Conservation (phyloP, 1,140 invertebrate species). For the Lepidurus packardi region DNA sequence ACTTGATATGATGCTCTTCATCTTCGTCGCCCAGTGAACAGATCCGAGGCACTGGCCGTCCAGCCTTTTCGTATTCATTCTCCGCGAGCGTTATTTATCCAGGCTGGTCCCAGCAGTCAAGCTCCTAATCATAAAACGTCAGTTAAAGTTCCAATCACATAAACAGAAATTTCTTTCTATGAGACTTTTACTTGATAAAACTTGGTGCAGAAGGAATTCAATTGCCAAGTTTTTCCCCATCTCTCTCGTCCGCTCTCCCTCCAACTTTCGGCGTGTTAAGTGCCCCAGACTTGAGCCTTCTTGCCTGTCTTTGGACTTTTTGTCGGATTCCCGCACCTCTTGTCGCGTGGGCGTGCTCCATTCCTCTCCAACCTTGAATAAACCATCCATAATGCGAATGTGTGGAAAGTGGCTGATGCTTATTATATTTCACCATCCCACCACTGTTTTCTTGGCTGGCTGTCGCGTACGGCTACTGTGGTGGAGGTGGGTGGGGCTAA, state of each 20-base stretch:
- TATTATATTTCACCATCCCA: not conserved
- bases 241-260: no score
- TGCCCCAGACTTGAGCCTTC: not conserved
- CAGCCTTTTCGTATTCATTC: slow-evolving; percentile 15
- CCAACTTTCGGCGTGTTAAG: not conserved
- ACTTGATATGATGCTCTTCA: slow-evolving; percentile 22
- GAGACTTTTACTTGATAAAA: not conserved
- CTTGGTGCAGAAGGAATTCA: not conserved
- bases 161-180: not conserved
- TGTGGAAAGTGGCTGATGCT: not conserved
- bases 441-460: not conserved
- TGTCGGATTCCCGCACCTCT: not conserved
- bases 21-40: not conserved
- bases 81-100: not conserved
- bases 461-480: not conserved
- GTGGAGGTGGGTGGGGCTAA: not conserved
- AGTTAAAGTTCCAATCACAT: slow-evolving; percentile 15
- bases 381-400: not conserved
- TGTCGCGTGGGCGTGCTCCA: not conserved
- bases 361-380: not conserved
- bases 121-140: slow-evolving; percentile 10
- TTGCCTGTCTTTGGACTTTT: no score
- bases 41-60: not conserved
- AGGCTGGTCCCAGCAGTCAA: not conserved
- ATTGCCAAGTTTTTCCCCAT: no score